Base-by-base conservation (phyloP, 2,888 invertebrate species). In the Exocentrus adspersus region DNA sequence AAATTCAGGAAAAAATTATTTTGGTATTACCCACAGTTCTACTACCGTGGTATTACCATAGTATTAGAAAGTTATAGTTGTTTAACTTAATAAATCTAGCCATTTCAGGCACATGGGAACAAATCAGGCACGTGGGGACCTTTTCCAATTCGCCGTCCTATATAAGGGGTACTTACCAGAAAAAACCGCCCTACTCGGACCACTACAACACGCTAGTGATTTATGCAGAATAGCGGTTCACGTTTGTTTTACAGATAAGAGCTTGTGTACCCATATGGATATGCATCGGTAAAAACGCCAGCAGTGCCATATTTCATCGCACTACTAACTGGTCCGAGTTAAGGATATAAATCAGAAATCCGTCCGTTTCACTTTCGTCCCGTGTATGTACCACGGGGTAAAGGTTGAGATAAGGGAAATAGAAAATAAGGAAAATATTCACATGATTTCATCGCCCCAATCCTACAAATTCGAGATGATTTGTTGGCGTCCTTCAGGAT, bases 241-340 rank as follows among this genome's bases (percentile, higher is more conserved):
- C 17, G 54, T 56, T 43, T 56, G 54, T 56, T 56, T 56, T 43
- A 56, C 54, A 56, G 54, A 56, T 56, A 56, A 12, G 41, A 42
- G 54, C 43, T 42, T 56, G n/a, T n/a, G 54, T 28, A 45, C 45
- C 21, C 41, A 45, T 45, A 45, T 19, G 45, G 54, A 45, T 43
- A 30, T 43, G 43, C 45, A 56, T 56, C 54, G 30, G 54, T 4
- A 21, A 45, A 51, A 56, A 56, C 17, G 45, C 28, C 45, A 56
- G 43, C 17, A n/a, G n/a, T n/a, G 43, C 43, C 17, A 16, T 45
- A 28, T 56, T 56, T 56, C 43, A 56, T 28, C 41, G 21, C 54
- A 14, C n/a, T n/a, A n/a, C n/a, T n/a, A n/a, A n/a, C n/a, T n/a
- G n/a, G n/a, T 14, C 6, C 14, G 21, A 20, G 4, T 12, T n/a